Percentiles rank a stretch among this genome's conserved stretches.
phyloP scores from a whole-genome alignment of 1,140 invertebrate species.

The Drosophila nigrodunni region DNA sequence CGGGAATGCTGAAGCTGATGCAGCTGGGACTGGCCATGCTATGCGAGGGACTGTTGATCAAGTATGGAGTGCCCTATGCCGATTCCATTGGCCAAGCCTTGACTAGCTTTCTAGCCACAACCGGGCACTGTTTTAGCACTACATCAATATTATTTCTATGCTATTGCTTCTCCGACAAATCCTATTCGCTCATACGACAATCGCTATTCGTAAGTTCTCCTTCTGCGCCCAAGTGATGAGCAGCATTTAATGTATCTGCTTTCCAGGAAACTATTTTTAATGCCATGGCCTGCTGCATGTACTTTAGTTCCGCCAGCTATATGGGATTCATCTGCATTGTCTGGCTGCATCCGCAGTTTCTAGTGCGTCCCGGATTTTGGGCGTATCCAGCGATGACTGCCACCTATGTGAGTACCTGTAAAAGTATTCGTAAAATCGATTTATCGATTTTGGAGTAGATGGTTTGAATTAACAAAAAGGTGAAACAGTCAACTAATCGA shows the following conservation, averaged over 20 bases:
- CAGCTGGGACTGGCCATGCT: conserved; percentile 91
- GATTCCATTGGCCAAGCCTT: conserved; percentile 89
- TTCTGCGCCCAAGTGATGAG: background rate
- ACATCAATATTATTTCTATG: conserved; percentile 89
- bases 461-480: too few relatives aligned
- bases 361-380: conserved; percentile 85
- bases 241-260: background rate
- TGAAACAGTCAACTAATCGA: too few relatives aligned
- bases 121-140: conserved; percentile 90
- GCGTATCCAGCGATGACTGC: conserved; percentile 93
- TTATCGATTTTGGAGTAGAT: too few relatives aligned
- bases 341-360: conserved; percentile 89
- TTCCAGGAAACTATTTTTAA: conserved; percentile 92
- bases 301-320: conserved; percentile 90
- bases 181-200: conserved; percentile 89
- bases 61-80: conserved; percentile 89
- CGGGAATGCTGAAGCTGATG: conserved; percentile 90
- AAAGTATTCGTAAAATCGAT: background rate
- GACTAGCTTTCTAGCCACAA: conserved; percentile 91
- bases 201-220: conserved; percentile 90
- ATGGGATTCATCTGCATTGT: conserved; percentile 91
- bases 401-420: conserved; percentile 89
- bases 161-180: conserved; percentile 91
- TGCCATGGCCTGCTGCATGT: conserved; percentile 89
- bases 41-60: conserved; percentile 91